Conservation (phyloP, 2,113 vertebrate species). For the Anser cygnoides region DNA sequence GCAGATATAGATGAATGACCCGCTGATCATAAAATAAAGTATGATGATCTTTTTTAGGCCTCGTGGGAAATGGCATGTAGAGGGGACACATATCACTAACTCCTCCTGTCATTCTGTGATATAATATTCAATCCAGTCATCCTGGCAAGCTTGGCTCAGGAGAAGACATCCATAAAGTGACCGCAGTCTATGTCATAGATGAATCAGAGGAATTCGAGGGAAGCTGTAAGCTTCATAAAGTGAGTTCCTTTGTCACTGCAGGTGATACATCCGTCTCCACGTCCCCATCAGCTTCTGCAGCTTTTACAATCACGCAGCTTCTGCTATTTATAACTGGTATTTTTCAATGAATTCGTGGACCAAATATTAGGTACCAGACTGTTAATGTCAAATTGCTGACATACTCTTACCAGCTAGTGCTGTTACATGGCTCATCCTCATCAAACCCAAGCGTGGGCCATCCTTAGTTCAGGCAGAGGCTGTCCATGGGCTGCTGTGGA, state of each 20-base stretch:
- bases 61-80: constrained; percentile 56
- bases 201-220: background rate
- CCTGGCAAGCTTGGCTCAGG: background rate
- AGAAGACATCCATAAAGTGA: background rate
- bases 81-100: background rate
- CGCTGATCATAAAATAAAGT: constrained; percentile 75
- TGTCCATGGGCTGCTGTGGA: background rate
- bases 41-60: constrained; percentile 64
- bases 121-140: background rate
- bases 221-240: background rate
- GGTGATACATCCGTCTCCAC: background rate
- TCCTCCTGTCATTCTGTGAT: constrained; percentile 12
- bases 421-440: background rate
- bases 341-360: background rate
- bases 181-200: background rate
- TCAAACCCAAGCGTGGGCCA: background rate
- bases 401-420: background rate
- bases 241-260: background rate
- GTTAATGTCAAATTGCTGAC: background rate
- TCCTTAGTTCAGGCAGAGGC: background rate
- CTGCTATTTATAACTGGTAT: background rate
- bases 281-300: background rate
- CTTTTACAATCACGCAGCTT: background rate
- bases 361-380: background rate
- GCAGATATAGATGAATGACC: constrained; percentile 80